Evolutionary conservation across 2,797 vertebrate genomes (phyloP).

Genomic region (Atherinosoma microstoma): DNA sequence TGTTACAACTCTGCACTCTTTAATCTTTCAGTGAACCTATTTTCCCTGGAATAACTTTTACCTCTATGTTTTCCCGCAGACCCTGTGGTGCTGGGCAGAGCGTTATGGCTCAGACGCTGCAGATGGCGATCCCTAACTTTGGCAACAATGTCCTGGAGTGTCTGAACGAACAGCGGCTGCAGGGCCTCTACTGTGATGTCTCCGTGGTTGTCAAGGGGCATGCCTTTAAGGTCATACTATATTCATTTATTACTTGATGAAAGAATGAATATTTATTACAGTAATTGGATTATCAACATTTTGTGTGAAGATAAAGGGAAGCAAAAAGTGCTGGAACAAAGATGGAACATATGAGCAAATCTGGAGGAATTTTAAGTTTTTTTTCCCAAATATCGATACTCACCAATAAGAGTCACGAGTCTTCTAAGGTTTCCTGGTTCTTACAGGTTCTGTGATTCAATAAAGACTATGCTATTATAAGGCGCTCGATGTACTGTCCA

Average conservation of each 20-base stretch:
- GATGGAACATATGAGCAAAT: too few species aligned
- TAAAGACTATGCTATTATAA: not conserved
- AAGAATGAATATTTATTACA: not conserved
- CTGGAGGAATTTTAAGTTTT: too few species aligned
- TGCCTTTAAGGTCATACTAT: slow-evolving; percentile 86
- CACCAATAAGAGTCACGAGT: too few species aligned
- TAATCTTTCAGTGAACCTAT: not conserved
- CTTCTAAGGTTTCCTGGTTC: too few species aligned
- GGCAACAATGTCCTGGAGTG: slow-evolving; percentile 97
- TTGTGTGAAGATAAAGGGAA: not conserved
- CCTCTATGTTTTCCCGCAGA: slow-evolving; percentile 57
- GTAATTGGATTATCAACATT: not conserved
- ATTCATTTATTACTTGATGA: not conserved
- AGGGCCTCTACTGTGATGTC: slow-evolving; percentile 96
- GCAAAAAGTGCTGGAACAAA: too few species aligned
- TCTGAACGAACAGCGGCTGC: slow-evolving; percentile 97
- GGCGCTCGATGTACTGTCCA: not conserved
- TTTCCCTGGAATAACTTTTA: not conserved
- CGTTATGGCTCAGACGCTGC: slow-evolving; percentile 95
- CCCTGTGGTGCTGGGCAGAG: slow-evolving; percentile 79
- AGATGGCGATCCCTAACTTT: slow-evolving; percentile 99
- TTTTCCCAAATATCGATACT: too few species aligned
- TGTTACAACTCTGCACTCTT: not conserved
- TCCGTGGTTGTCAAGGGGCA: slow-evolving; percentile 97
- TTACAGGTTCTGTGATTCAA: too few species aligned